Conservation (phyloP, 1,140 invertebrate genomes). For the Zaprionus vittiger region DNA sequence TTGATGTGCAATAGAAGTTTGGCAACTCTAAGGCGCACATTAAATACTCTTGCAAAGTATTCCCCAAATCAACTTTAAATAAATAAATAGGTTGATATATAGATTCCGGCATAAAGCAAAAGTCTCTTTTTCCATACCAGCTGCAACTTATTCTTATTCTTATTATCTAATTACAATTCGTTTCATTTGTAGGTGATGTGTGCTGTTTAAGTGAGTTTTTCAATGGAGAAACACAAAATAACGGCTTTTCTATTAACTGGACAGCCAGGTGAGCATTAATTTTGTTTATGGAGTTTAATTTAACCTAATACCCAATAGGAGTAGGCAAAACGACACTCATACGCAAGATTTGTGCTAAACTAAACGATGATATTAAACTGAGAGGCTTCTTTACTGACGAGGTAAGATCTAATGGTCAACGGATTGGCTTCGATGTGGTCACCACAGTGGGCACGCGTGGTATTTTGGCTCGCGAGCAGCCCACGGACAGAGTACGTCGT, state of each 20-base stretch:
- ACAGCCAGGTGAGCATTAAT: slow-evolving; percentile 37
- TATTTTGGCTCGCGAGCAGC: slow-evolving; percentile 42
- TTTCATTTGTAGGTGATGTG: background rate
- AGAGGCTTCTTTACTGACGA: slow-evolving; percentile 68
- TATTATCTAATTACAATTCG: background rate
- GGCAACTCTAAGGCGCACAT: background rate
- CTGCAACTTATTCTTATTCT: background rate
- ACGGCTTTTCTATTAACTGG: slow-evolving; percentile 56
- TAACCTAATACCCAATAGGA: slow-evolving; percentile 21
- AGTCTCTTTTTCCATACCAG: background rate
- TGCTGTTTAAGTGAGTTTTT: background rate
- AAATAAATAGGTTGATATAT: background rate
- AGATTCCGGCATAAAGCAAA: background rate
- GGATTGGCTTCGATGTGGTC: slow-evolving; percentile 67
- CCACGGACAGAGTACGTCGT: slow-evolving; percentile 6
- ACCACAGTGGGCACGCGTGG: slow-evolving; percentile 43
- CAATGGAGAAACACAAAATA: slow-evolving; percentile 36
- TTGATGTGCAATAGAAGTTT: background rate
- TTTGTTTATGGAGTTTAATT: background rate
- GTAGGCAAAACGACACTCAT: slow-evolving; percentile 65
- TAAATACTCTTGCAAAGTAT: background rate
- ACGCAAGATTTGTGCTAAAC: slow-evolving; percentile 40
- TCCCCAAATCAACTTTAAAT: background rate
- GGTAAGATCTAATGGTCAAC: slow-evolving; percentile 36
- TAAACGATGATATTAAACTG: slow-evolving; percentile 17